A percentile compares a stretch with the other conserved stretches of the same genome.
These are phyloP conservation scores for Columbina picui DNA, from an alignment of 2,113 vertebrate genomes.

Conservation along the genomic window DNA sequence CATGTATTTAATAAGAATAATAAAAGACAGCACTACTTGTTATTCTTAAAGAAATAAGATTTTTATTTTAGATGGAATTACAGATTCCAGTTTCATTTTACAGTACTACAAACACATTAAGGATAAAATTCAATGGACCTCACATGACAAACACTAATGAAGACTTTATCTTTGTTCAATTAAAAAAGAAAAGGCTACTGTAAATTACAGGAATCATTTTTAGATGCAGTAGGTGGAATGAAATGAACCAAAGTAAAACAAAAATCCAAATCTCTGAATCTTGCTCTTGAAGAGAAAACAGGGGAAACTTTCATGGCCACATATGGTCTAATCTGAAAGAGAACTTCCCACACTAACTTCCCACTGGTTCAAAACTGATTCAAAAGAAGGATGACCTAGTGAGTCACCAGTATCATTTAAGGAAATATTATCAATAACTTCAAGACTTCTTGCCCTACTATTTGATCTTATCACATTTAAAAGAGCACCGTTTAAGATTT, in stretches of 20 bases:
- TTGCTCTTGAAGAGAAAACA: slow-evolving; percentile 33
- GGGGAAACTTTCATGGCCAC: slow-evolving; percentile 29
- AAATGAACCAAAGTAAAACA: slow-evolving; percentile 44
- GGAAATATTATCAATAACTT: slow-evolving; percentile 2
- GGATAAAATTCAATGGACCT: neutral
- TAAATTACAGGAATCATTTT: slow-evolving; percentile 20
- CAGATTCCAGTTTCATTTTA: neutral
- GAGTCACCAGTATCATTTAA: slow-evolving; percentile 36
- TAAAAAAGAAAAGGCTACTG: neutral
- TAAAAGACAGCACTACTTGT: neutral
- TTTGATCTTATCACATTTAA: neutral
- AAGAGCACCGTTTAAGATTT: neutral
- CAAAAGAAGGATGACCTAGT: slow-evolving; percentile 31
- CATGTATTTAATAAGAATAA: neutral
- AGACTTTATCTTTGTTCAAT: neutral
- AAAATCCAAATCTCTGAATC: neutral
- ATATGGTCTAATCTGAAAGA: slow-evolving; percentile 61
- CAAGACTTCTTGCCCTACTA: neutral
- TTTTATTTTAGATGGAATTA: neutral
- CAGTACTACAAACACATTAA: neutral
- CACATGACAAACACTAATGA: neutral
- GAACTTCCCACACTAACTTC: slow-evolving; percentile 49
- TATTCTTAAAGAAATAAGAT: neutral
- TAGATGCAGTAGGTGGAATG: slow-evolving; percentile 19
- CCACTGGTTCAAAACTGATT: slow-evolving; percentile 49